Conservation (phyloP, 2,888 invertebrate genomes). For the Shargacucullia verbasci region DNA sequence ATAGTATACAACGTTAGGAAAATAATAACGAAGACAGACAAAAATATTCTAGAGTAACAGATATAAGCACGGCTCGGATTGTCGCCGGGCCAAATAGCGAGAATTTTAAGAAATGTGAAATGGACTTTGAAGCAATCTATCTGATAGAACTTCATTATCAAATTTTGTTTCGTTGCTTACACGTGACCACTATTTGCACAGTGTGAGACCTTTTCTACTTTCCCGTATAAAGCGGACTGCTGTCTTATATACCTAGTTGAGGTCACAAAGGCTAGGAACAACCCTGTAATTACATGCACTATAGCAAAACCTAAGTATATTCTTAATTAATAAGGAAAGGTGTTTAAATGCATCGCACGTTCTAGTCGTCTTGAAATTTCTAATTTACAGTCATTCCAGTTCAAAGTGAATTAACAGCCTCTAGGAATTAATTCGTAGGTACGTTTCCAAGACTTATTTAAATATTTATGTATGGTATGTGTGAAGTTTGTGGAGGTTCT, state of each 20-base stretch:
- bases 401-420: constrained; percentile 56
- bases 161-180: constrained; percentile 6
- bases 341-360: constrained; percentile 42
- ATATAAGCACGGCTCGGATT: constrained; percentile 55
- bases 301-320: constrained; percentile 8
- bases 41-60: constrained; percentile 61
- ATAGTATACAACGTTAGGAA: constrained; percentile 62
- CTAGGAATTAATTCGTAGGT: constrained; percentile 49
- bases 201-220: neutral
- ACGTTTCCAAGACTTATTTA: constrained; percentile 52
- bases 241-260: constrained; percentile 21
- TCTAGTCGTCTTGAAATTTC: constrained; percentile 42
- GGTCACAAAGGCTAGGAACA: constrained; percentile 17
- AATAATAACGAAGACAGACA: constrained; percentile 59
- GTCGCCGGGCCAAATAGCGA: constrained; percentile 66
- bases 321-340: constrained; percentile 46
- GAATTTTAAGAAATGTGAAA: constrained; percentile 65
- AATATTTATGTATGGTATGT: constrained; percentile 39
- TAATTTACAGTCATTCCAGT: constrained; percentile 45
- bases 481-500: constrained; percentile 47
- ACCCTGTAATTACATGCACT: constrained; percentile 40
- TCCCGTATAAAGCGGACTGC: neutral
- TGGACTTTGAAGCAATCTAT: constrained; percentile 71
- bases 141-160: constrained; percentile 58
- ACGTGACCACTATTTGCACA: neutral